Conservation (phyloP, 2,797 vertebrate species). For the Centropyge bicolor region DNA sequence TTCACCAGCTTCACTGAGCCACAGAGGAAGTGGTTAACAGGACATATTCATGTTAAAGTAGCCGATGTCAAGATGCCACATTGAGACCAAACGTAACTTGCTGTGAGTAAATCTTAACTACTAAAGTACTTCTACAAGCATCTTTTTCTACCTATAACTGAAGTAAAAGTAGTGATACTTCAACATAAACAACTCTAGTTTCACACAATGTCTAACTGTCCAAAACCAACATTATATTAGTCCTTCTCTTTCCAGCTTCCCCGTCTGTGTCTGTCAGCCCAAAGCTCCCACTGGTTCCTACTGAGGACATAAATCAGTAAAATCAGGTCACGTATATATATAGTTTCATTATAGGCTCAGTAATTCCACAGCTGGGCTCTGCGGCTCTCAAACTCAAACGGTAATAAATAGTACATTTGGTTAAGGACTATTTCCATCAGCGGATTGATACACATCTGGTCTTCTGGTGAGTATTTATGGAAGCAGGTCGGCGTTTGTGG, state of each 20-base stretch:
- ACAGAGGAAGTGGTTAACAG: conserved; percentile 9
- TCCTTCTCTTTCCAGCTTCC: not conserved
- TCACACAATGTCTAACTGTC: not conserved
- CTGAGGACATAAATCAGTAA: not conserved
- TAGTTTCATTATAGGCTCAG: not conserved
- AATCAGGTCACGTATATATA: not conserved
- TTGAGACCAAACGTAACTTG: not conserved
- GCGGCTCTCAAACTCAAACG: not conserved
- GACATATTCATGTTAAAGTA: not conserved
- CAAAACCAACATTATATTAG: not conserved
- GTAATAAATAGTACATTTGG: not conserved
- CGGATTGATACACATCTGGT: conserved; percentile 8
- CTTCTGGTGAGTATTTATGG: not conserved
- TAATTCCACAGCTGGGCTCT: not conserved
- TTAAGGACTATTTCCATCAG: not conserved
- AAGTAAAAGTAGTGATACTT: not conserved
- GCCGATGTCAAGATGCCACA: not conserved
- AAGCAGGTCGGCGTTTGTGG: not conserved
- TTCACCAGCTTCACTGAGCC: not conserved
- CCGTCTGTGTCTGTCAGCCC: not conserved
- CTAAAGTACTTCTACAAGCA: not conserved
- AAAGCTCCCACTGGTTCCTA: not conserved
- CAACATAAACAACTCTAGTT: not conserved
- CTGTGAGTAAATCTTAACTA: not conserved
- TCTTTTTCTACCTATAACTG: too few species aligned